Evolutionary conservation across 2,888 invertebrate genomes (phyloP), one percentile per base, ranked within the genome.

Genomic region (Tholera decimalis): DNA sequence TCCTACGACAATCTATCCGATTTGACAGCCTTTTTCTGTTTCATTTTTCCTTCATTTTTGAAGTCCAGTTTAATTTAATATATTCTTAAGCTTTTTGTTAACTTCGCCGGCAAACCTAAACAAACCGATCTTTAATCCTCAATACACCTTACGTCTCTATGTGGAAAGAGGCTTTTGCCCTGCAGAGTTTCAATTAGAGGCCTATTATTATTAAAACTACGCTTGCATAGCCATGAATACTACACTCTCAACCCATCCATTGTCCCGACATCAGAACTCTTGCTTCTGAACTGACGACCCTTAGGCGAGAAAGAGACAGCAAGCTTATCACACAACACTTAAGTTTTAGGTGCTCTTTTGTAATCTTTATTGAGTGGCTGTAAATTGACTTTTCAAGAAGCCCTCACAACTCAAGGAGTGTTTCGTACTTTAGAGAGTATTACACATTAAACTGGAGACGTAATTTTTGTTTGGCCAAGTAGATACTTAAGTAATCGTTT

Each of bases 361-460:
- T 89, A 88, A 90, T 88, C 86, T 85, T 85, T 87, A 88, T 88
- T 86, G 88, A 88, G 88, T 85, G 84, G 79, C 83, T 83, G 85
- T 89, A 89, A 88, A 89, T 90, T 88, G 86, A 88, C 88, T 87
- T 85, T 79, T 76, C 47, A 70, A 73, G 72, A 61, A 69, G 58
- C 73, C 71, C 64, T 80, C 73, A 74, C 63, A 83, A 78, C 73
- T 80, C 47, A 50, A 57, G 56, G 61, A 72, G 75, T 73, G 67
- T 77, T 72, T 79, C 70, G 69, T 77, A 49, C 61, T 61, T 62
- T 28, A 46, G 44, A 64, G 56, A 72, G 72, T 66, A 75, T 68
- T 63, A 55, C 67, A 64, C 55, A 64, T 77, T 77, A 76, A 69
- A 72, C 50, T 63, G 53, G 47, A 58, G 62, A 67, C 63, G 71